A percentile compares a stretch with the other conserved stretches of the same genome.
phyloP scores from a whole-genome alignment of 2,113 vertebrate species.

The Mesitornis unicolor region DNA sequence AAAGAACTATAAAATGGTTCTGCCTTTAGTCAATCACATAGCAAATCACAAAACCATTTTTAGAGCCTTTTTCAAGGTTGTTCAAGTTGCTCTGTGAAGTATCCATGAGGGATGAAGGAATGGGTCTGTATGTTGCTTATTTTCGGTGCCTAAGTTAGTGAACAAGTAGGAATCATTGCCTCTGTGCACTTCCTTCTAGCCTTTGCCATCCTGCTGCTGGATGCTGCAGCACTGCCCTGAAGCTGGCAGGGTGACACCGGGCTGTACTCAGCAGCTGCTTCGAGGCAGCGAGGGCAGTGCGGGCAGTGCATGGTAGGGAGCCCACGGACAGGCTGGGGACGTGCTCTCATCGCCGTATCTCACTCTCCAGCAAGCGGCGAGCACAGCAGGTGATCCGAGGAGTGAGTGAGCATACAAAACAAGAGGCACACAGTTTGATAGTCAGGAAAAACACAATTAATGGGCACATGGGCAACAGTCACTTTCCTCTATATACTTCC shows the following conservation, averaged over 20 bases:
- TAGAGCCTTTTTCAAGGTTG: not conserved
- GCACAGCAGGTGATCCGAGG: not conserved
- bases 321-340: not conserved
- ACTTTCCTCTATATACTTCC: not conserved
- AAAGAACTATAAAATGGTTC: not conserved
- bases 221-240: rapidly evolving
- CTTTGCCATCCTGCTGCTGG: not conserved
- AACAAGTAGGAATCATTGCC: not conserved
- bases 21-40: not conserved
- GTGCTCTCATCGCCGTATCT: rapidly evolving
- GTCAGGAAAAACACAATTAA: not conserved
- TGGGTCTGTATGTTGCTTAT: not conserved
- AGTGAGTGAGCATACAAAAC: rapidly evolving
- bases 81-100: not conserved
- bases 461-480: too few species aligned
- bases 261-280: not conserved
- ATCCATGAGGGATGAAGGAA: not conserved
- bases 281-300: rapidly evolving
- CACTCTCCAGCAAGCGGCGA: not conserved
- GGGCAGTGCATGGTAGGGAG: rapidly evolving
- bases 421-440: not conserved
- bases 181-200: not conserved
- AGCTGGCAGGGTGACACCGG: not conserved
- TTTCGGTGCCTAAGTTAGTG: not conserved
- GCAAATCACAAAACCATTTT: not conserved